Base-by-base conservation (phyloP, 1,140 invertebrate species). In the Aphidius gifuensis region DNA sequence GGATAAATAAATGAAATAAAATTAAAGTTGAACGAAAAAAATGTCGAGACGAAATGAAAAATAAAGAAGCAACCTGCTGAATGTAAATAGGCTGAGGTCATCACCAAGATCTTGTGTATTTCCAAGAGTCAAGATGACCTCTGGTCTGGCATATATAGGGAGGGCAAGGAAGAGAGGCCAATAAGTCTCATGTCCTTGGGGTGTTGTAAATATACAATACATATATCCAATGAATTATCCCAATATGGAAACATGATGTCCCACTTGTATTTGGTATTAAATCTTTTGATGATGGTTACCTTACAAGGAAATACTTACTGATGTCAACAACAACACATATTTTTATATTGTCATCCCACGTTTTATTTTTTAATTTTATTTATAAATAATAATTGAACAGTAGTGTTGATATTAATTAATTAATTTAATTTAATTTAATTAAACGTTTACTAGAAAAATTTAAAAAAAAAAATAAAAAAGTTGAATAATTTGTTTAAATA, bases 61-160 rank as follows among this genome's bases (percentile, higher is more conserved):
- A 55, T 16, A 43, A 55, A 42, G 38, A n/a, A n/a, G 32, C 39
- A 11, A 44, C 23, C 4, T 45, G 16, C 16, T 61, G 50, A 32
- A 61, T 62, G 54, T 44, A 77, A 75, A 76, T 77, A 56, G 74
- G 71, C 62, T 78, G 76, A 78, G 74, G 74, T 76, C 74, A 70
- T 58, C 61, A 16, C 57, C 66, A 45, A 71, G 70, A 75, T 69
- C 73, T 75, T 42, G 71, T 69, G 55, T 59, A 60, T 49, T 62
- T 38, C 58, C 57, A 38, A 42, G 23, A 32, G 47, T 58, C 40
- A 16, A 42, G 7, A 40, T 55, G 53, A 55, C 53, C 53, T 43
- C 53, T 55, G 53, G 53, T 23, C 4, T 32, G 23, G 23, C 23
- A 32, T 32, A 32, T 32, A 32, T 32, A 32, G 23, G 23, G 23